Conservation (phyloP, 2,888 invertebrate genomes). For the Drosophila falleni region DNA sequence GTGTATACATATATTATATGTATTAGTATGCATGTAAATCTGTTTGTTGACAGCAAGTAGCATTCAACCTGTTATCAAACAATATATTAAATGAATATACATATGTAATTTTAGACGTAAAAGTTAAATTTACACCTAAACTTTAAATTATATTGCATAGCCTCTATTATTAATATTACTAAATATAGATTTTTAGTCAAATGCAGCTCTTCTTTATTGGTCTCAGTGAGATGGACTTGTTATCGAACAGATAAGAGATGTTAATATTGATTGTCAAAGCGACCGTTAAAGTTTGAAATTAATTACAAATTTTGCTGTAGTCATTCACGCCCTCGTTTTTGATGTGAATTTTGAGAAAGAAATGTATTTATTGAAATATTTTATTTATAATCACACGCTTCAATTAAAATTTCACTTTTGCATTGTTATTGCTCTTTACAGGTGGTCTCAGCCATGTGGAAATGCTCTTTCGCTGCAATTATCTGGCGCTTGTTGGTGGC, state of each 20-base stretch:
- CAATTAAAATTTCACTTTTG: not conserved
- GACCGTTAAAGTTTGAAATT: not conserved
- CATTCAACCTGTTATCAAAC: conserved; percentile 3
- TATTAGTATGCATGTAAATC: not conserved
- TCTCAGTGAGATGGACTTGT: not conserved
- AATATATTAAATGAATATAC: not conserved
- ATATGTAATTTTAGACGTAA: not conserved
- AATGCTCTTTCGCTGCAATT: conserved; percentile 99
- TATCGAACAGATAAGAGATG: not conserved
- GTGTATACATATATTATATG: not conserved
- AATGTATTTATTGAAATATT: not conserved
- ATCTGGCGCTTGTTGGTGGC: conserved; percentile 97
- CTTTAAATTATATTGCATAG: not conserved
- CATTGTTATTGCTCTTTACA: conserved; percentile 33
- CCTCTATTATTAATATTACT: not conserved
- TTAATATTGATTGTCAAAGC: not conserved
- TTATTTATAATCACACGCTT: not conserved
- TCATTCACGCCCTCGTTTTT: no score
- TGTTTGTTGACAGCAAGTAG: no score
- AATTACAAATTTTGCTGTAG: not conserved
- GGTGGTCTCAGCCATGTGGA: conserved; percentile 96
- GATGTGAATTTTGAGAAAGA: not conserved
- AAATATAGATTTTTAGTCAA: not conserved
- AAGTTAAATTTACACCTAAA: not conserved
- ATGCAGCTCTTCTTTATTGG: not conserved